Evolutionary conservation across 2,888 invertebrate species (phyloP).

Genomic region (Mellilla xanthometata): DNA sequence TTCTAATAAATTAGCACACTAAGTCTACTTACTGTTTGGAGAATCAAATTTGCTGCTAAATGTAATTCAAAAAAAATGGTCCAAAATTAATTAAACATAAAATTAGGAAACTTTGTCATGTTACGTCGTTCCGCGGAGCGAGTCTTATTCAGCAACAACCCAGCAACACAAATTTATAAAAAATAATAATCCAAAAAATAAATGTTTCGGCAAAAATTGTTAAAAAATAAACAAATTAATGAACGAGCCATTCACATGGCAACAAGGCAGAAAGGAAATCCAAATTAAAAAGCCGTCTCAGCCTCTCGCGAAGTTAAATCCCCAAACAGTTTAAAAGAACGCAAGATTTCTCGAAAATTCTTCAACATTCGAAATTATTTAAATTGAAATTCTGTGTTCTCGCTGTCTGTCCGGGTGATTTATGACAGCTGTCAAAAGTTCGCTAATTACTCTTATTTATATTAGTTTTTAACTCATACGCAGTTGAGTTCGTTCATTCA

Average conservation of each 20-base stretch:
- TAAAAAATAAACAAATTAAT: conserved; percentile 3
- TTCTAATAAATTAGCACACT: no score
- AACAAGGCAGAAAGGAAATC: conserved; percentile 4
- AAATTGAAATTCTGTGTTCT: conserved; percentile 43
- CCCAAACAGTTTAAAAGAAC: conserved; percentile 21
- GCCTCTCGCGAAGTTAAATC: conserved; percentile 13
- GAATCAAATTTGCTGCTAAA: no score
- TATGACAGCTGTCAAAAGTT: conserved; percentile 50
- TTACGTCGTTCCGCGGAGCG: no score
- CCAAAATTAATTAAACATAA: no score
- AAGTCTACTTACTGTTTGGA: no score
- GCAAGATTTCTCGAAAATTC: conserved; percentile 21
- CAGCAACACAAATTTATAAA: no score
- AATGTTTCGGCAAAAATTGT: not conserved
- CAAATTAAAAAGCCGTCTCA: conserved; percentile 12
- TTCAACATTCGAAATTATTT: conserved; percentile 36
- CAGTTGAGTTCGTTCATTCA: conserved; percentile 16
- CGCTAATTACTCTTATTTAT: conserved; percentile 44
- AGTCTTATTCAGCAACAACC: no score
- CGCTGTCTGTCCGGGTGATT: conserved; percentile 42
- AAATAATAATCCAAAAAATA: no score
- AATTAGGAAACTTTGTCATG: no score
- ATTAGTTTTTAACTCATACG: conserved; percentile 35
- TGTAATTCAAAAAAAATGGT: no score
- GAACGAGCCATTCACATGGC: conserved; percentile 11